Base-by-base conservation (phyloP, 2,888 invertebrate species). In the Hanleya hanleyi region DNA sequence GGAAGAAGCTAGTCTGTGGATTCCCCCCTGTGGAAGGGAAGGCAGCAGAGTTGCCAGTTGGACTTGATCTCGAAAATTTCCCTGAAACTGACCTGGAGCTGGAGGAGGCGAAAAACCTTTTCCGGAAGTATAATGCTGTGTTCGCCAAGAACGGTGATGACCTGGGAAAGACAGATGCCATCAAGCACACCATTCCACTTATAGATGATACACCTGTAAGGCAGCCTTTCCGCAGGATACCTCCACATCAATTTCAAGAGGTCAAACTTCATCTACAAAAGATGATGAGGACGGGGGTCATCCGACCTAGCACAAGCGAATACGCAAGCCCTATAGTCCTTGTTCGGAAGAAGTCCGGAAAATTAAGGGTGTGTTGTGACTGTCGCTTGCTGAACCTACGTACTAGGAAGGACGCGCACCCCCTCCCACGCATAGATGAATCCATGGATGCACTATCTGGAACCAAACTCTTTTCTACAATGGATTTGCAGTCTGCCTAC, bases 311-410 rank as follows among this genome's bases (percentile, higher is more conserved):
- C 37, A 38, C 5, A 9, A 35, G 32, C 9, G 49, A 51, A 22
- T 75, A 73, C 47, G 66, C 75, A 18, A 35, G 35, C 26, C 67
- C 72, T 29, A 62, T 75, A 18, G 65, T 75, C 18, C 22, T n/a
- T n/a, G n/a, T n/a, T n/a, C n/a, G n/a, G n/a, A n/a, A n/a, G n/a
- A n/a, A n/a, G n/a, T n/a, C n/a, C 29, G 69, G 72, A 2, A 38
- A 32, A 12, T 32, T 72, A 26, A 49, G 71, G 35, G 1, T 51
- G n/a, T 51, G 50, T 22, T 65, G 38, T 15, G 75, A 75, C 29
- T 74, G 49, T 32, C 35, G 71, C 22, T 26, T 26, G 32, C n/a
- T 75, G 9, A 75, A 75, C 36, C 1, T 5, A 6, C 29, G 51
- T 12, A 70, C 71, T 32, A 37, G n/a, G 26, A 61, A 57, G 18